phyloP scores from a whole-genome alignment of 2,888 invertebrate species.

The Acanthoscelides obtectus region DNA sequence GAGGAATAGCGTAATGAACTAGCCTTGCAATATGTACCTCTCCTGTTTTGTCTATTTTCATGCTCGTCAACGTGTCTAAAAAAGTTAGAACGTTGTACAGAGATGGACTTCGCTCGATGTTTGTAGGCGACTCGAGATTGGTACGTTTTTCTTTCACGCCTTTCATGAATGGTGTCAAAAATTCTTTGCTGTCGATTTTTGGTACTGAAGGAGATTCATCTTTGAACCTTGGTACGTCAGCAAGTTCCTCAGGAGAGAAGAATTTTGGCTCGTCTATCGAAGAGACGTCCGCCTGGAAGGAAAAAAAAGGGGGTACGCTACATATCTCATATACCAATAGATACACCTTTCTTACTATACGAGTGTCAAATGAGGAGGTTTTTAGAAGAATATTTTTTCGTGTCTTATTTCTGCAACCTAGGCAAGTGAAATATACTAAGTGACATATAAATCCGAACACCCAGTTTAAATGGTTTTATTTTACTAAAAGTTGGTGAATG shows the following conservation, averaged over 20 bases:
- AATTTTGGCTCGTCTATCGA: background rate
- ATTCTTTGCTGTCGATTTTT: slow-evolving; percentile 19
- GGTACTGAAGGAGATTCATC: background rate
- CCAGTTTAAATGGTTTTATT: no score
- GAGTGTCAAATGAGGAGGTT: no score
- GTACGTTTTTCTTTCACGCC: slow-evolving; percentile 25
- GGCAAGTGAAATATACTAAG: no score
- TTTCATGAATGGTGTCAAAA: slow-evolving; percentile 30
- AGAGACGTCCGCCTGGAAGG: slow-evolving; percentile 14
- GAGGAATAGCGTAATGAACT: slow-evolving; percentile 6
- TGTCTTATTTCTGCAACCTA: no score
- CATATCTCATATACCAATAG: no score
- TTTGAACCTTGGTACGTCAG: background rate
- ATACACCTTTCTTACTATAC: no score
- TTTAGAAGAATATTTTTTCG: no score
- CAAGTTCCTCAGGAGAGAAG: slow-evolving; percentile 10
- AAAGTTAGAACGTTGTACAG: slow-evolving; percentile 31
- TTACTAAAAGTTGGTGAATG: no score
- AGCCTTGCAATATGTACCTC: slow-evolving; percentile 22
- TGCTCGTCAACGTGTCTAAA: slow-evolving; percentile 27
- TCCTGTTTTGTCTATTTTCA: slow-evolving; percentile 19
- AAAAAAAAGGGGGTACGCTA: background rate
- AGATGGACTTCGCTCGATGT: slow-evolving; percentile 21
- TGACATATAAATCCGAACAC: no score
- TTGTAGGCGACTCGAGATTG: slow-evolving; percentile 2